phyloP scores from a whole-genome alignment of 2,888 invertebrate genomes.

The Caradrina clavipalpis region DNA sequence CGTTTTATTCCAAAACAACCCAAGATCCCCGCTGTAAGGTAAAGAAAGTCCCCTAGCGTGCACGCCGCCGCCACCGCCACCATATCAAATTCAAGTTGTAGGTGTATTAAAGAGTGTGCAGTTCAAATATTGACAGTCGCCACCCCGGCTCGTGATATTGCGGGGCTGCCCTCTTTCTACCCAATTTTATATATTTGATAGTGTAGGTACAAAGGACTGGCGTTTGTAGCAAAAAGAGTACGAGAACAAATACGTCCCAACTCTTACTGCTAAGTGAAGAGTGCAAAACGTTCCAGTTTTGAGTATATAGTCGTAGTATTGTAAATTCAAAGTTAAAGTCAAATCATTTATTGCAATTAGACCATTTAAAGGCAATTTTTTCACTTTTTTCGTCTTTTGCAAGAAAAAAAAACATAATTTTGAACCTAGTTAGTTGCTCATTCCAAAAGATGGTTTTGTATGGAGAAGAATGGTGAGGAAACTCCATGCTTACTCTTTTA shows the following conservation, averaged over 20 bases:
- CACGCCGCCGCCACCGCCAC: constrained; percentile 9
- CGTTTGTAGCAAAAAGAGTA: constrained; percentile 8
- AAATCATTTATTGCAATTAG: too few species aligned
- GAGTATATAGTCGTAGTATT: too few species aligned
- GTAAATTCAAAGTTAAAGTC: too few species aligned
- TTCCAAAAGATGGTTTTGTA: too few species aligned
- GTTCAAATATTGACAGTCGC: constrained; percentile 62
- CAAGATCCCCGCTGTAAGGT: not conserved
- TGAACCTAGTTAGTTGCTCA: too few species aligned
- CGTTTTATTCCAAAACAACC: not conserved
- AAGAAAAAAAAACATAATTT: too few species aligned
- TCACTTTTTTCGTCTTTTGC: too few species aligned
- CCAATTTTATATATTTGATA: constrained; percentile 61
- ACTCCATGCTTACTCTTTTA: too few species aligned
- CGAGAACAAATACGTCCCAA: constrained; percentile 26
- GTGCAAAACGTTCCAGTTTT: too few species aligned
- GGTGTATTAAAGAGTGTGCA: constrained; percentile 57
- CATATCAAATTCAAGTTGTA: constrained; percentile 54
- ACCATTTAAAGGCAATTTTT: too few species aligned
- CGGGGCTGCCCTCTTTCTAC: constrained; percentile 46
- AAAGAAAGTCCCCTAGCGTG: constrained; percentile 17
- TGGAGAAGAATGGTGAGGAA: too few species aligned
- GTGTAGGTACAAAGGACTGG: constrained; percentile 28
- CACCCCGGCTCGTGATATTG: constrained; percentile 54
- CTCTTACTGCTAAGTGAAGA: not conserved